These are phyloP conservation scores for Catajapyx aquilonaris DNA, from an alignment of 1,140 invertebrate genomes.

Conservation along the genomic window DNA sequence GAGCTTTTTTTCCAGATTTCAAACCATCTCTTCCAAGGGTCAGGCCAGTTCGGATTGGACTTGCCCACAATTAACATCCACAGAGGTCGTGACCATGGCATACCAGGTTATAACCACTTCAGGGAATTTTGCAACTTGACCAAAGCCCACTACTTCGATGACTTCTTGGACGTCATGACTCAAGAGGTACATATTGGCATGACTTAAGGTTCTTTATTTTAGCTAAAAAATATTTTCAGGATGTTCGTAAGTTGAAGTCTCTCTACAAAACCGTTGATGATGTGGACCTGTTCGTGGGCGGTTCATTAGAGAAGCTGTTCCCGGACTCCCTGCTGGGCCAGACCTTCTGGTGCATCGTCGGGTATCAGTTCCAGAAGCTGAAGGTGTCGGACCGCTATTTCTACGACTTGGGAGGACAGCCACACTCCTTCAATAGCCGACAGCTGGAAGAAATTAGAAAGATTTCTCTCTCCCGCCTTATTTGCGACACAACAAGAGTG, in stretches of 20 bases:
- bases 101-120: slow-evolving; percentile 21
- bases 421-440: slow-evolving; percentile 22
- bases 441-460: slow-evolving; percentile 1
- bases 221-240: slow-evolving; percentile 1
- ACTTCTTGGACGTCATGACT: slow-evolving; percentile 11
- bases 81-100: slow-evolving; percentile 23
- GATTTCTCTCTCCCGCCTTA: not conserved
- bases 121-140: slow-evolving; percentile 9
- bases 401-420: slow-evolving; percentile 29
- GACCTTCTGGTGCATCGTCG: slow-evolving; percentile 35
- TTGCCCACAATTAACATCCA: slow-evolving; percentile 20
- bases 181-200: slow-evolving; percentile 2
- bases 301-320: slow-evolving; percentile 24
- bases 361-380: slow-evolving; percentile 25
- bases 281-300: slow-evolving; percentile 32
- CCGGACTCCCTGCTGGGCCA: slow-evolving; percentile 30
- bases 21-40: slow-evolving; percentile 19
- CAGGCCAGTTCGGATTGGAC: slow-evolving; percentile 17
- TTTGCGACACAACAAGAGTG: not conserved
- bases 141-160: slow-evolving; percentile 8
- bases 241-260: slow-evolving; percentile 5
- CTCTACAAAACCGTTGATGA: slow-evolving; percentile 25
- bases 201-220: not conserved
- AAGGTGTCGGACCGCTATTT: slow-evolving; percentile 27
- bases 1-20: slow-evolving; percentile 11